phyloP scores from a whole-genome alignment of 2,113 vertebrate species.

The Macheiramphus alcinus region DNA sequence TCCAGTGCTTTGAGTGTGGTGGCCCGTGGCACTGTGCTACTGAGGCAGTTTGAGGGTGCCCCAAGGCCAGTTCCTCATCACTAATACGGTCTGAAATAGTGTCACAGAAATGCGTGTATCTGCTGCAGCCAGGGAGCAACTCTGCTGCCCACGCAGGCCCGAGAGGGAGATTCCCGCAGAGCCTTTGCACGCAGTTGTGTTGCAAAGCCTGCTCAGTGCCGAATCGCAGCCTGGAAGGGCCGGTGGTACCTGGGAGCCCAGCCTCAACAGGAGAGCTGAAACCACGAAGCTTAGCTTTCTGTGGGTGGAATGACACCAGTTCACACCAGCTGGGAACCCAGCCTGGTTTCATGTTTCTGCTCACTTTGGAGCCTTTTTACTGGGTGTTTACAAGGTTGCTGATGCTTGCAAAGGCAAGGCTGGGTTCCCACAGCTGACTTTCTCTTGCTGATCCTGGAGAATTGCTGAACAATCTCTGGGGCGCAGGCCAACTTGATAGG shows the following conservation, averaged over 20 bases:
- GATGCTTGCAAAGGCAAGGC: constrained; percentile 11
- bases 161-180: background rate
- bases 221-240: background rate
- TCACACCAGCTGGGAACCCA: background rate
- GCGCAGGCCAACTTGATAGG: constrained; percentile 48
- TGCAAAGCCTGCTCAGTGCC: background rate
- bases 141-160: background rate
- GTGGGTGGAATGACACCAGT: background rate
- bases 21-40: background rate
- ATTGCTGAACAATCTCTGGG: constrained; percentile 59
- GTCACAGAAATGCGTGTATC: background rate
- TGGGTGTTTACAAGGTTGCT: constrained; percentile 17
- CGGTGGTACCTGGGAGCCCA: background rate
- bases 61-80: background rate
- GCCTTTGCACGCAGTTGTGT: fast-evolving
- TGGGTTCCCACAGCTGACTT: constrained; percentile 37
- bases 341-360: background rate
- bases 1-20: background rate
- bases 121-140: fast-evolving
- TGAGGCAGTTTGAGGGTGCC: background rate
- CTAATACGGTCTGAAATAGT: fast-evolving
- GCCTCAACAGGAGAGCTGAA: background rate
- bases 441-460: constrained; percentile 9
- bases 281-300: background rate
- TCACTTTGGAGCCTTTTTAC: background rate